Evolutionary conservation across 2,113 vertebrate species (phyloP).

Genomic region (Leptosomus discolor): DNA sequence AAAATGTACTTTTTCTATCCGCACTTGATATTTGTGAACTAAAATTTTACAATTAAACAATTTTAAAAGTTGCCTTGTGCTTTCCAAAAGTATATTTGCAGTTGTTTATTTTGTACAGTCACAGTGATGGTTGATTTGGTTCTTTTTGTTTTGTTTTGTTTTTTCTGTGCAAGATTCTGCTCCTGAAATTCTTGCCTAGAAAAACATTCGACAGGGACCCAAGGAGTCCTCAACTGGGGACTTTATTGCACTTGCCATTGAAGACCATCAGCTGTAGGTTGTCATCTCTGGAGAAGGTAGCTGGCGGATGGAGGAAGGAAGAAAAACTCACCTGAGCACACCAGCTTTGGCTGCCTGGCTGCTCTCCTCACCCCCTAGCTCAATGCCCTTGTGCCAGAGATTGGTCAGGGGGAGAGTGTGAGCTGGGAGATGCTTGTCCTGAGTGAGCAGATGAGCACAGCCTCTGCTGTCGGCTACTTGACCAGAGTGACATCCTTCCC

Average conservation of each 20-base stretch:
- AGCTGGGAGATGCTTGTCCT: neutral
- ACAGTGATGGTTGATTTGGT: neutral
- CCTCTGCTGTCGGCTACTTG: neutral
- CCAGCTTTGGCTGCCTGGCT: neutral
- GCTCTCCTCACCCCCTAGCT: neutral
- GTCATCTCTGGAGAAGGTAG: neutral
- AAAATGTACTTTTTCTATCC: constrained; percentile 12
- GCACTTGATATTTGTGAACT: constrained; percentile 7
- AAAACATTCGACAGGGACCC: neutral
- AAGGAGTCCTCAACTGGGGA: neutral
- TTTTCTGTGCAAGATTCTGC: neutral
- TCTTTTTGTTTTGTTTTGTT: neutral
- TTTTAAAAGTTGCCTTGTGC: constrained; percentile 3
- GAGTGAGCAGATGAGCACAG: neutral
- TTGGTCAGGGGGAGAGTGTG: neutral
- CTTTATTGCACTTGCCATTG: neutral
- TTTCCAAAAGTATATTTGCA: constrained; percentile 21
- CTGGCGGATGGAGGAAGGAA: neutral
- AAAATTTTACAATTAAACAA: no score
- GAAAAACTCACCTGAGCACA: neutral
- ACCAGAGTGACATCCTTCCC: neutral
- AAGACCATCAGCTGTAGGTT: neutral
- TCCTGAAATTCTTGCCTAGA: neutral
- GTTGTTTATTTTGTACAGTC: neutral
- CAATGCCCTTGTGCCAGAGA: neutral